These are phyloP conservation scores for Chymomyza procnemis DNA, from an alignment of 2,888 invertebrate species.

Conservation along the genomic window DNA sequence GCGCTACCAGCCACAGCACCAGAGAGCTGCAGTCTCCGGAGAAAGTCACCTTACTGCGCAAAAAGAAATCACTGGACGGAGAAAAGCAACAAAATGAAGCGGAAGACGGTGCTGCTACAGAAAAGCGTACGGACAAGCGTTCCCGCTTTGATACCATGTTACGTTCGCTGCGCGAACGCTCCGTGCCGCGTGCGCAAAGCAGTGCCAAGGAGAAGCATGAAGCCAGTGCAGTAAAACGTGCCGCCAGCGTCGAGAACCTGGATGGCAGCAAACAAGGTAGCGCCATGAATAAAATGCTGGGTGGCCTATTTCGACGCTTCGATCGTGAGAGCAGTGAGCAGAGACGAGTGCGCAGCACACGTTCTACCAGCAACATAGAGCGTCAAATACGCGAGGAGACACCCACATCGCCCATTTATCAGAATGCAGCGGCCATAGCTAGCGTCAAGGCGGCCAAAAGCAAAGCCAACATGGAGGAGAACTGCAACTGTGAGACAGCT, in stretches of 20 bases:
- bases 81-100: conserved; percentile 23
- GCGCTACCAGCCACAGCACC: conserved; percentile 47
- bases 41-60: conserved; percentile 78
- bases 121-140: conserved; percentile 73
- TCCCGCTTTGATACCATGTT: conserved; percentile 81
- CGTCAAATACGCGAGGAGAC: conserved; percentile 66
- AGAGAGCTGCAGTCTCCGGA: conserved; percentile 53
- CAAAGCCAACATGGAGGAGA: conserved; percentile 35
- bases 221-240: conserved; percentile 81
- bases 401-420: conserved; percentile 67
- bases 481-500: conserved; percentile 59
- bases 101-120: conserved; percentile 20
- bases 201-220: conserved; percentile 83
- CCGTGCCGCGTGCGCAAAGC: conserved; percentile 82
- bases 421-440: conserved; percentile 54
- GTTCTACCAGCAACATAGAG: conserved; percentile 77
- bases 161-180: conserved; percentile 83
- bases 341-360: conserved; percentile 72
- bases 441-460: conserved; percentile 26
- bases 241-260: conserved; percentile 86
- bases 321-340: conserved; percentile 81
- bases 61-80: conserved; percentile 71
- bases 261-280: conserved; percentile 80
- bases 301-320: conserved; percentile 87
- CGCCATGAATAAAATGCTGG: conserved; percentile 87